phyloP scores from a whole-genome alignment of 2,113 vertebrate genomes.

The Mugil cephalus region DNA sequence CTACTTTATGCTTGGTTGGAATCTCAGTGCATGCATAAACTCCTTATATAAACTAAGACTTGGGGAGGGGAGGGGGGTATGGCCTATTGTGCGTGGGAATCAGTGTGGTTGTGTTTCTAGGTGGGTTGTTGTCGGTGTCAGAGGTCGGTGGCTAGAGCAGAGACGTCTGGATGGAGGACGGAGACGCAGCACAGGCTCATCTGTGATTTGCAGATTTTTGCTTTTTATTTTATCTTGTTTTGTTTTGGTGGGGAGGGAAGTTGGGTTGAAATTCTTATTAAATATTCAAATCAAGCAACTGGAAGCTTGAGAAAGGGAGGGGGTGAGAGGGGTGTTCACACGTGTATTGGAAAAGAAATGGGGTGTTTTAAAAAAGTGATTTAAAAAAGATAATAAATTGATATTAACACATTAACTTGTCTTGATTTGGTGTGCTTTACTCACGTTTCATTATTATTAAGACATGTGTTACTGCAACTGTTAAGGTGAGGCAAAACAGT shows the following conservation, averaged over 20 bases:
- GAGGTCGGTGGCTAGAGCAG: constrained; percentile 10
- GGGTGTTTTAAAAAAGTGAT: constrained; percentile 77
- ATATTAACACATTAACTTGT: constrained; percentile 79
- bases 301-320: constrained; percentile 59
- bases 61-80: constrained; percentile 42
- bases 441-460: too few relatives aligned
- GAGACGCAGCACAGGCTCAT: constrained; percentile 30
- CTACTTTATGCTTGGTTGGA: constrained; percentile 80
- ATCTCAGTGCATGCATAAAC: constrained; percentile 83
- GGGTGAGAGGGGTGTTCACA: constrained; percentile 46
- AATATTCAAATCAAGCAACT: constrained; percentile 71
- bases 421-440: constrained; percentile 47
- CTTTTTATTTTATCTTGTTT: neutral
- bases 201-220: constrained; percentile 44
- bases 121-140: constrained; percentile 44
- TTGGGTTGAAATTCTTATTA: constrained; percentile 54
- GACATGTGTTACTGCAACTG: too few relatives aligned
- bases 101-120: constrained; percentile 59
- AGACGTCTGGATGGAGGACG: constrained; percentile 17
- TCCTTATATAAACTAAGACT: constrained; percentile 77
- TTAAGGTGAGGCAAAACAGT: too few relatives aligned
- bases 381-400: constrained; percentile 84
- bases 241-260: neutral
- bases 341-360: constrained; percentile 70
- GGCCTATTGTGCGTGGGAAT: constrained; percentile 53